Conservation (phyloP, 2,888 invertebrate genomes). For the Alcis repandata region DNA sequence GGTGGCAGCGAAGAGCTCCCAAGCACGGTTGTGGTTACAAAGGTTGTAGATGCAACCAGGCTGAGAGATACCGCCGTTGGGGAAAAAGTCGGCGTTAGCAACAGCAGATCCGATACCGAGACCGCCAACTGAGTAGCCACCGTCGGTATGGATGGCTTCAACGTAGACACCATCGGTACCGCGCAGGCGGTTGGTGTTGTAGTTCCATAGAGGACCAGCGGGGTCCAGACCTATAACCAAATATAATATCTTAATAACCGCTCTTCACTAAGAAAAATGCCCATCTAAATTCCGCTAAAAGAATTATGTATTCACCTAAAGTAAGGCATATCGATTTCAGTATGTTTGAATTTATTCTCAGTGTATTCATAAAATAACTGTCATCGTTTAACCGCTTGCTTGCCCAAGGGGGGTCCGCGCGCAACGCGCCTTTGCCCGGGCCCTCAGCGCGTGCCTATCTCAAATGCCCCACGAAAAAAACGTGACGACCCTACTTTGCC, state of each 20-base stretch:
- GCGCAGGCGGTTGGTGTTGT: conserved; percentile 56
- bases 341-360: no score
- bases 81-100: conserved; percentile 87
- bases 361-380: no score
- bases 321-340: no score
- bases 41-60: conserved; percentile 67
- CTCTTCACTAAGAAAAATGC: neutral
- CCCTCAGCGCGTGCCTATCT: no score
- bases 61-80: conserved; percentile 83
- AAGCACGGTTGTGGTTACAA: conserved; percentile 73
- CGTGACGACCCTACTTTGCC: no score
- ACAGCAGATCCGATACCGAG: conserved; percentile 79
- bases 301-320: no score
- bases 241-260: neutral
- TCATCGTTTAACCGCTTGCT: no score
- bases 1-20: conserved; percentile 68
- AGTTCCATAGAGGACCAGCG: conserved; percentile 69
- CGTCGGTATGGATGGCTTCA: conserved; percentile 78
- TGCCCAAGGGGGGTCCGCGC: no score
- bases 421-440: no score
- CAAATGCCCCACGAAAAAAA: no score
- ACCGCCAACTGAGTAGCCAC: conserved; percentile 72
- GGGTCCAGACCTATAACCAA: conserved; percentile 66
- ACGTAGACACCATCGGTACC: conserved; percentile 71
- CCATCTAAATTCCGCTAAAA: no score